Conservation (phyloP, 2,888 invertebrate species). For the Acleris holmiana region DNA sequence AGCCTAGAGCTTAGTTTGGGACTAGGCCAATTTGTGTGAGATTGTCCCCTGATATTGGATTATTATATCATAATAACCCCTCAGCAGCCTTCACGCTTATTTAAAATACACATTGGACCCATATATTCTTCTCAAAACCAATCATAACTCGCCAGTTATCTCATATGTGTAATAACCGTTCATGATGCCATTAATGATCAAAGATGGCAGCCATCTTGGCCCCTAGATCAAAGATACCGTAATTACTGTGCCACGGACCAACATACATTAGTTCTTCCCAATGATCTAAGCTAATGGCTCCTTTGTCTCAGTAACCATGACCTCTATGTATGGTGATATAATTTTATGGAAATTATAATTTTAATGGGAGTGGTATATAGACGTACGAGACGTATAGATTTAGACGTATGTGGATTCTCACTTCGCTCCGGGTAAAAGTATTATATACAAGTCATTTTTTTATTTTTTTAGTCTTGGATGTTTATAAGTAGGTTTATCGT, state of each 20-base stretch:
- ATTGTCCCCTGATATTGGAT: too few species aligned
- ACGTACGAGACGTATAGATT: too few species aligned
- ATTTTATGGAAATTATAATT: constrained; percentile 24
- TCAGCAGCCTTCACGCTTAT: too few species aligned
- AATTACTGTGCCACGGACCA: constrained; percentile 22
- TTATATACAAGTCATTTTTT: too few species aligned
- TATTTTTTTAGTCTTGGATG: too few species aligned
- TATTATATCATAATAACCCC: too few species aligned
- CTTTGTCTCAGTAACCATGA: constrained; percentile 32
- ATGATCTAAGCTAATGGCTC: constrained; percentile 16
- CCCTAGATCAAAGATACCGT: constrained; percentile 34
- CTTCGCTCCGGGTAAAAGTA: too few species aligned
- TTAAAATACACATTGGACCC: too few species aligned
- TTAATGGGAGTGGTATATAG: background rate
- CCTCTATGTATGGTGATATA: constrained; percentile 11
- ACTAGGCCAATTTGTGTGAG: too few species aligned
- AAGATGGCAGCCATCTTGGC: constrained; percentile 9
- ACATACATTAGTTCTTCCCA: constrained; percentile 10
- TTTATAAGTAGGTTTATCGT: too few species aligned
- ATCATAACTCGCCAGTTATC: constrained; percentile 9
- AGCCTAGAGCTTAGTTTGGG: too few species aligned
- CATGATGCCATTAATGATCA: constrained; percentile 10
- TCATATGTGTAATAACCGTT: constrained; percentile 4
- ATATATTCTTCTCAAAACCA: background rate
- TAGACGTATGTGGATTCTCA: too few species aligned